A percentile compares a stretch with the other conserved stretches of the same genome.
Conservation (phyloP, 1,140 invertebrate species). For the Ceratosolen fusciceps region DNA sequence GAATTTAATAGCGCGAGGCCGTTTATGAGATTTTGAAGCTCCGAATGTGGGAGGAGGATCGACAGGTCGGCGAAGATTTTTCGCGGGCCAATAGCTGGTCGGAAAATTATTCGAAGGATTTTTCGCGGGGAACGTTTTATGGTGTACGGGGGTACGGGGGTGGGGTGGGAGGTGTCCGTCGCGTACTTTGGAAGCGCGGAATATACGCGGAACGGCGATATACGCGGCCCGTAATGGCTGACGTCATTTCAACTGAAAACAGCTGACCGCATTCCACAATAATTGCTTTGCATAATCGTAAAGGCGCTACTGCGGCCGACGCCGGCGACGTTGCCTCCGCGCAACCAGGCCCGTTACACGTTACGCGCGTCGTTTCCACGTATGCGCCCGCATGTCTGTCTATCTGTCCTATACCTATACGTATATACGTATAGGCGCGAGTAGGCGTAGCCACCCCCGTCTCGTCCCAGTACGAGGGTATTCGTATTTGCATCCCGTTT, state of each 20-base stretch:
- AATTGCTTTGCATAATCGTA: slow-evolving; percentile 71
- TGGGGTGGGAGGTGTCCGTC: too few species aligned
- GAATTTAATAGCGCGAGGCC: too few species aligned
- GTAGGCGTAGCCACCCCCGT: too few species aligned
- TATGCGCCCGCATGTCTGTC: background rate
- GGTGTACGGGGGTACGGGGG: background rate
- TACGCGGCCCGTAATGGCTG: slow-evolving; percentile 52
- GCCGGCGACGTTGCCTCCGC: background rate
- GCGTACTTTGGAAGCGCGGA: slow-evolving; percentile 9
- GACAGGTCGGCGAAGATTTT: background rate
- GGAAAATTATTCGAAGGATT: background rate
- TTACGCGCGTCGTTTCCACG: background rate
- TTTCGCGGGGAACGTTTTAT: too few species aligned
- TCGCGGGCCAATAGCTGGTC: background rate
- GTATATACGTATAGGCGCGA: too few species aligned
- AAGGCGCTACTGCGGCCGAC: slow-evolving; percentile 50
- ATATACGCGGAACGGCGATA: slow-evolving; percentile 34
- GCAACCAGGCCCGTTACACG: too few species aligned
- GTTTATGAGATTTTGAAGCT: background rate
- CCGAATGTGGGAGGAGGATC: background rate
- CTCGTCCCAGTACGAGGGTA: too few species aligned
- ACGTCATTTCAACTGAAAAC: slow-evolving; percentile 67
- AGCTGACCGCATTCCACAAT: slow-evolving; percentile 71
- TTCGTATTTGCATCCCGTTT: background rate
- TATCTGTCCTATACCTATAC: background rate